Base-by-base conservation (phyloP, 2,797 vertebrate species). In the Schizothorax lantsangensis region DNA sequence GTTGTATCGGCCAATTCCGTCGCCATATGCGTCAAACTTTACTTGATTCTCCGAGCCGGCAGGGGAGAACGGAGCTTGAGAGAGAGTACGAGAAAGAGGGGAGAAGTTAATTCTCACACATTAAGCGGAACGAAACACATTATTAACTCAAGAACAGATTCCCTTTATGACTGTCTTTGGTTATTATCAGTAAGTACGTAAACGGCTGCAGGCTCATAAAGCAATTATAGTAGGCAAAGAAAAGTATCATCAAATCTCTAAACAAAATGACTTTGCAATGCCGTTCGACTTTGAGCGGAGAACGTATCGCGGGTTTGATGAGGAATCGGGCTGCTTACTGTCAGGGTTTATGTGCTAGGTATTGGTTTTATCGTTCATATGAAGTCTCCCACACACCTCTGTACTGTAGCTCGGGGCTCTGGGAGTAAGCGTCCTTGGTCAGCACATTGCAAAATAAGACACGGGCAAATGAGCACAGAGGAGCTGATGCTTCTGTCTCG, bases 21-120 rank as follows among this genome's bases (percentile, higher is more conserved):
- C 98, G 79, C 98, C 98, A 49, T 97, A 98, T 79, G 95, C 92
- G 83, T 99, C 98, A 90, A 99, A 99, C 93, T 99, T 99, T 86
- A 99, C 97, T 26, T 93, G 91, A 21, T 95, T 98, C 91, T 99
- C 98, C 0, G 91, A 95, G 54, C 95, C 96, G 5, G 95, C 93
- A 71, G 97, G 96, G 86, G 95, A 96, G 90, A 97, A 98, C 45
- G 98, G 98, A 91, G 97, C 98, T 99, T 43, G 71, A 86, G 7
- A 83, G 92, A 15, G 66, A 72, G 80, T 45, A 80, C 88, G 68
- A 88, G 47, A 79, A 73, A 68, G 15, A 83, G 21, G 40, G 74
- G 19, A 71, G n/a, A 69, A 54, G 69, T 83, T 83, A 73, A 73
- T 73, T 72, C 69, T 59, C 45, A 78, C 72, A 68, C 38, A 64